A percentile compares a stretch with the other conserved stretches of the same genome.
phyloP scores from a whole-genome alignment of 2,797 vertebrate species.

The Pempheris klunzingeri region DNA sequence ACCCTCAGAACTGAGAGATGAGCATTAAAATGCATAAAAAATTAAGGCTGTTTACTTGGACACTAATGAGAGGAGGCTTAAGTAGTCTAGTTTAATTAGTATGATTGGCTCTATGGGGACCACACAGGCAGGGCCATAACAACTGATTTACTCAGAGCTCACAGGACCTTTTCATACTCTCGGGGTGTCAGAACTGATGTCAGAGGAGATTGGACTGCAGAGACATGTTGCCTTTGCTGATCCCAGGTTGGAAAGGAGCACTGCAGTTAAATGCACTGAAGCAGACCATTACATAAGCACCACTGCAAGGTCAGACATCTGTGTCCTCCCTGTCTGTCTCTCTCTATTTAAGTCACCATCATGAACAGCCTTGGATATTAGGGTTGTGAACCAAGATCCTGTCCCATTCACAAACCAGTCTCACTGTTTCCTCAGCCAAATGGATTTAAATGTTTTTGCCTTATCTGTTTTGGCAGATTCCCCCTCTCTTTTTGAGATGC shows the following conservation, averaged over 20 bases:
- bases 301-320: slow-evolving; percentile 83
- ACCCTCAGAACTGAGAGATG: slow-evolving; percentile 82
- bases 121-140: slow-evolving; percentile 71
- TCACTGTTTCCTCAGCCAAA: slow-evolving; percentile 45
- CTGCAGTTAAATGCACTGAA: slow-evolving; percentile 84
- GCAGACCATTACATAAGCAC: slow-evolving; percentile 84
- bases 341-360: slow-evolving; percentile 76
- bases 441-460: slow-evolving; percentile 51
- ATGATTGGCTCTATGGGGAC: slow-evolving; percentile 82
- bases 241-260: slow-evolving; percentile 76
- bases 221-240: slow-evolving; percentile 78
- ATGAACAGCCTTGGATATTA: slow-evolving; percentile 67
- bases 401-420: slow-evolving; percentile 44
- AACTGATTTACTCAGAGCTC: slow-evolving; percentile 76
- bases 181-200: slow-evolving; percentile 75
- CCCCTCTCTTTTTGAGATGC: slow-evolving; percentile 18
- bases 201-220: slow-evolving; percentile 77
- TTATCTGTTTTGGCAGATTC: slow-evolving; percentile 60
- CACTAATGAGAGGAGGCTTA: slow-evolving; percentile 90
- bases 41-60: slow-evolving; percentile 92
- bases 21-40: slow-evolving; percentile 95
- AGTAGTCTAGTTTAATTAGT: slow-evolving; percentile 89
- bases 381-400: slow-evolving; percentile 53
- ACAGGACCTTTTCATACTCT: slow-evolving; percentile 73
- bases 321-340: slow-evolving; percentile 75